Evolutionary conservation across 2,888 invertebrate genomes (phyloP), one percentile per base, ranked within the genome.

Genomic region (Perizoma affinitatum): DNA sequence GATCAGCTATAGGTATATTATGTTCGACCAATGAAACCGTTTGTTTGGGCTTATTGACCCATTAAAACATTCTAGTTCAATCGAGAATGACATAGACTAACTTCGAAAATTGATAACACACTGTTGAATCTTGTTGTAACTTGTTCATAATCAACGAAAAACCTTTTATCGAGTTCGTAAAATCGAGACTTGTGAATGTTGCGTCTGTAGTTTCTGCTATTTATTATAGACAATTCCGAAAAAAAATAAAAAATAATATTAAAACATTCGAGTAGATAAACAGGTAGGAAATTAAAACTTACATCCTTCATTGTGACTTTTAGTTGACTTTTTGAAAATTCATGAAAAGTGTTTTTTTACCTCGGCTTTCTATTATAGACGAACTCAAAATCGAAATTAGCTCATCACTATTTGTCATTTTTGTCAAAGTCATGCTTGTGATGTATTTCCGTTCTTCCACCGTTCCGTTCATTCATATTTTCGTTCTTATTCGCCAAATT

Each of bases 51-150:
- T 45, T 42, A 7, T 0, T 48, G 61, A 34, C 66, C 68, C 66
- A 67, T 64, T 36, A 63, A 40, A 55, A 11, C 10, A 9, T 45
- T 59, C 49, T 42, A 59, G 58, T 11, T 11, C 6, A 44, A 45
- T 66, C 52, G 47, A 54, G 51, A 61, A 22, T 22, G 22, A 22
- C 22, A 1, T 22, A 53, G 6, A n/a, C 48, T 3, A 34, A 10
- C 10, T 44, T 56, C 54, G 9, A 51, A 22, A 35, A 44, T 43
- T 9, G 62, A 73, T 65, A 78, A 75, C 76, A 44, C 11, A 69
- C 69, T 75, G 74, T 83, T 83, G 81, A 82, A 80, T 83, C 82
- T 82, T n/a, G n/a, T n/a, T n/a, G 22, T 22, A 22, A 22, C 22
- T 22, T 22, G 22, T 22, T 22, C 22, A 22, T 2, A 3, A 2